phyloP scores from a whole-genome alignment of 2,797 vertebrate genomes.

The Sebastes umbrosus region DNA sequence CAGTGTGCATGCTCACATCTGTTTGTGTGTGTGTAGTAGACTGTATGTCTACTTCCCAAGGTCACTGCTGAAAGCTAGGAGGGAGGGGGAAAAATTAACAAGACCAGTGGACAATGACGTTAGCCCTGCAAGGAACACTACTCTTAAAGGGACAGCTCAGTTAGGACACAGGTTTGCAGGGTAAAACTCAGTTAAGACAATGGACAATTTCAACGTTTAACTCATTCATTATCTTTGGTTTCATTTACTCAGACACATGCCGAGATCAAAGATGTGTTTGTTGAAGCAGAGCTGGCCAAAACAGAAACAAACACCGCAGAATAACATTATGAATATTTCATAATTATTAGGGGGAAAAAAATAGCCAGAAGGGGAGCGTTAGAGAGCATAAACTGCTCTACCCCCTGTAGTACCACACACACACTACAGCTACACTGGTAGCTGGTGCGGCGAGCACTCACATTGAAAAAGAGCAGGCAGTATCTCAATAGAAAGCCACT shows the following conservation, averaged over 20 bases:
- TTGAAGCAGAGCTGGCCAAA: neutral
- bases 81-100: constrained; percentile 52
- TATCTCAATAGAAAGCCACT: constrained; percentile 51
- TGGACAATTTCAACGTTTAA: neutral
- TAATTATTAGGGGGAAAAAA: constrained; percentile 1
- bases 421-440: constrained; percentile 1
- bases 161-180: constrained; percentile 7
- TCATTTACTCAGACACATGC: neutral
- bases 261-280: constrained; percentile 5
- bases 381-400: constrained; percentile 24
- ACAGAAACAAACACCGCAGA: constrained; percentile 11
- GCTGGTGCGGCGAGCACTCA: neutral
- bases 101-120: constrained; percentile 74
- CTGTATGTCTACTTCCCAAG: constrained; percentile 70
- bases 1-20: constrained; percentile 46
- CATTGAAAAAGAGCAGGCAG: constrained; percentile 44
- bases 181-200: constrained; percentile 4
- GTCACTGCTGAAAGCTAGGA: constrained; percentile 66
- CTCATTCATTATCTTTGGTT: neutral
- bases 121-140: constrained; percentile 61
- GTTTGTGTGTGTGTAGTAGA: constrained; percentile 26
- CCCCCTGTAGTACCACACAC: constrained; percentile 10
- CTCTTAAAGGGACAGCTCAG: constrained; percentile 63
- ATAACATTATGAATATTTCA: constrained; percentile 48
- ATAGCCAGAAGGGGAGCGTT: constrained; percentile 13